Evolutionary conservation across 2,888 invertebrate species (phyloP).

Genomic region (Dorcus parallelipipedus): DNA sequence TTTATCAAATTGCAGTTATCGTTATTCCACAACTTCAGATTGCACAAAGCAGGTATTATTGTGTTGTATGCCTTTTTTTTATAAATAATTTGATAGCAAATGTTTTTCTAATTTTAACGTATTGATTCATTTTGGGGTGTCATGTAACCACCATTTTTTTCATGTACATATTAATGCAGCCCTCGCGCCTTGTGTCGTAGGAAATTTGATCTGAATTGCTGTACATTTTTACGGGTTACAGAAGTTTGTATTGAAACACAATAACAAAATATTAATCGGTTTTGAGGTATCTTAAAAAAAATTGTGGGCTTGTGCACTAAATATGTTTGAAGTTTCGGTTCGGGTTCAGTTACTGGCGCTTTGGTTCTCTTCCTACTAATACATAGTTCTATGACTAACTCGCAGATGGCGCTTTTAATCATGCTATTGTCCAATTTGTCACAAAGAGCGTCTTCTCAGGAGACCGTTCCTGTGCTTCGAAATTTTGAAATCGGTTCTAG

Average conservation of each 20-base stretch:
- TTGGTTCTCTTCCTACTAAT: slow-evolving; percentile 33
- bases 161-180: no score
- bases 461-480: slow-evolving; percentile 15
- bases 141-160: no score
- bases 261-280: background rate
- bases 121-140: no score
- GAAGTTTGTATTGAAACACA: slow-evolving; percentile 4
- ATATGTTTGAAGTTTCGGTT: slow-evolving; percentile 39
- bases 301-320: background rate
- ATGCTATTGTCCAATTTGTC: slow-evolving; percentile 15
- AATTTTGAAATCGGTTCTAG: slow-evolving; percentile 43
- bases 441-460: slow-evolving; percentile 5
- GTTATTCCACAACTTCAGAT: no score
- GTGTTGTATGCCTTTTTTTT: no score
- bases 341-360: slow-evolving; percentile 47
- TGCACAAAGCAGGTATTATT: no score
- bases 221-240: slow-evolving; percentile 11
- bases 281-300: background rate
- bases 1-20: no score
- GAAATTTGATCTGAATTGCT: no score
- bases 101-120: no score
- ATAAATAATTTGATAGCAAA: no score
- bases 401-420: slow-evolving; percentile 19
- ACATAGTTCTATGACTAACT: slow-evolving; percentile 10
- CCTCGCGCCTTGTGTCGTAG: no score